Base-by-base conservation (phyloP, 2,113 vertebrate genomes). In the Lanius ludovicianus region DNA sequence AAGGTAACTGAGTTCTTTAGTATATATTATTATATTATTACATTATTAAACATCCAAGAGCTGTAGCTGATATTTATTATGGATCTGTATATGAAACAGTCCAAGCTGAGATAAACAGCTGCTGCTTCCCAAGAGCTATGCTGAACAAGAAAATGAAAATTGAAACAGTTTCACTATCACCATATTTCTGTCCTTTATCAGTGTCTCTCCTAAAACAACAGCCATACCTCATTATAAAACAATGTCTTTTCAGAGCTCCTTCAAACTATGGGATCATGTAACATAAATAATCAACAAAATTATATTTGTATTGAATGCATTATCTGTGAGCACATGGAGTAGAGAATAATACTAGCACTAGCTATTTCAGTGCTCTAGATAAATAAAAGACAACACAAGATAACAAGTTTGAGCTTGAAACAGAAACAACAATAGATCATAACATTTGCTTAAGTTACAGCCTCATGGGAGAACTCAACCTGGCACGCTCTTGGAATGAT, bases 331-430 rank as follows among this genome's bases (percentile, higher is more conserved):
- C 77, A 92, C 37, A 49, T 13, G 69, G 69, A 84, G 64, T 94
- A 86, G 17, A 68, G 17, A 12, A 90, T 25, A 89, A 86, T 42
- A 87, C 64, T 15, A 92, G 86, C 42, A 89, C 57, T 21, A 93
- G 87, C 42, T 89, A n/a, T 92, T 94, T 71, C 81, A 90, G 67
- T 85, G 50, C 73, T 96, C 79, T 65, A 95, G 63, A 90, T 73
- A 95, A 97, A 91, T 63, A 42, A 60, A 97, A 97, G 92, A 96
- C 47, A 78, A 88, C 75, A 91, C 37, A 67, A 70, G 89, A 97
- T 93, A 97, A 96, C 87, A 93, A 83, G 42, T 83, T 96, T 95
- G 65, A 56, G 50, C 74, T 87, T 93, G 90, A 97, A 97, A 97
- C 91, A 97, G 95, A 97, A 96, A 96, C 35, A 76, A 69, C 91